A percentile compares a stretch with the other conserved stretches of the same genome.
Evolutionary conservation across 2,113 vertebrate species (phyloP).

Genomic region (Cranoglanis bouderius): DNA sequence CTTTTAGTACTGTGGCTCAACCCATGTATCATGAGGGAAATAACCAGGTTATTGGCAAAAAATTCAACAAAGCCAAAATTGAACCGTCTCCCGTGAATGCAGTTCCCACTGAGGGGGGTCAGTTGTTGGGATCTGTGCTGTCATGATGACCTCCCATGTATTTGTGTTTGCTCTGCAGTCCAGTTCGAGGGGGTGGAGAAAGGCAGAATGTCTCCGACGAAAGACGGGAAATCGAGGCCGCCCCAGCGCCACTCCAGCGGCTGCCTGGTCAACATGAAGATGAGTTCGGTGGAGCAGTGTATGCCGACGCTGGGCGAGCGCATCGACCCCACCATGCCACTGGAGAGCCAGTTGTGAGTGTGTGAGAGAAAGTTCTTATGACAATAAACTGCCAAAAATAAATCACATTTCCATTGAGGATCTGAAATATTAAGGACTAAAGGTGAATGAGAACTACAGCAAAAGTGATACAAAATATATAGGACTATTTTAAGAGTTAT

Average conservation of each 20-base stretch:
- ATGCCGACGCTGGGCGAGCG: slow-evolving; percentile 83
- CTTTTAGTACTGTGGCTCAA: not conserved
- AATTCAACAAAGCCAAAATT: not conserved
- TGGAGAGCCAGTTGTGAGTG: slow-evolving; percentile 98
- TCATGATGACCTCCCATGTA: not conserved
- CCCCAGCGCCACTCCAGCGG: slow-evolving; percentile 81
- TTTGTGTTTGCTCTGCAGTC: slow-evolving; percentile 71
- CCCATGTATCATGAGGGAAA: not conserved
- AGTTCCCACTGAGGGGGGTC: not conserved
- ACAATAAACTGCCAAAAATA: not conserved
- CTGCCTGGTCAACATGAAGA: slow-evolving; percentile 85
- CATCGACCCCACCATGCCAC: slow-evolving; percentile 86
- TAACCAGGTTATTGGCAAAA: not conserved
- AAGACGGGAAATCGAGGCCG: slow-evolving; percentile 83
- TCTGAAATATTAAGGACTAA: not conserved
- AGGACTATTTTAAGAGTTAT: not conserved
- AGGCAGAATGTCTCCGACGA: slow-evolving; percentile 81
- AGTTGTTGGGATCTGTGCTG: not conserved
- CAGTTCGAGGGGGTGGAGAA: slow-evolving; percentile 86
- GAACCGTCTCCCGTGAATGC: not conserved
- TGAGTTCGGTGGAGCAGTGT: slow-evolving; percentile 78
- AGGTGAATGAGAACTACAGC: not conserved
- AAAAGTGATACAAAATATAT: not conserved
- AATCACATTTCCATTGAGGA: not conserved
- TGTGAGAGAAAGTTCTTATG: not conserved